Conservation (phyloP, 2,113 vertebrate genomes). For the Rhineura floridana region DNA sequence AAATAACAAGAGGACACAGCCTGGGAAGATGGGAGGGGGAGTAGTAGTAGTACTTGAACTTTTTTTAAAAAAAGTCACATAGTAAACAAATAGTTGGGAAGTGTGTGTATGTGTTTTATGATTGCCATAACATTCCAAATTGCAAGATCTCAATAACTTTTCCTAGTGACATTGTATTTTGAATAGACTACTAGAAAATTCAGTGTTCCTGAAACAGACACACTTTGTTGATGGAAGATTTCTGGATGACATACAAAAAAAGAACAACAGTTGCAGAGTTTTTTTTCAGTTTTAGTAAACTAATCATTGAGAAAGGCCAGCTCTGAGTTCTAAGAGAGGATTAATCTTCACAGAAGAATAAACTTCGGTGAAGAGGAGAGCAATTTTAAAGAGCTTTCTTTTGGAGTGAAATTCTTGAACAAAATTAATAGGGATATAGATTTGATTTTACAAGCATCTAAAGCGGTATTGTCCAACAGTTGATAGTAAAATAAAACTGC, state of each 20-base stretch:
- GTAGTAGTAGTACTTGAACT: neutral
- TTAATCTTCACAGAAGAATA: neutral
- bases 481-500: neutral
- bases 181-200: neutral
- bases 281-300: neutral
- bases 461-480: neutral
- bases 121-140: too few species aligned
- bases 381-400: constrained; percentile 5
- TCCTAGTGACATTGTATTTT: neutral
- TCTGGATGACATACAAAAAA: too few species aligned
- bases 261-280: neutral
- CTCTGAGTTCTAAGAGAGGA: neutral
- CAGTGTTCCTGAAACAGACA: neutral
- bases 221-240: neutral
- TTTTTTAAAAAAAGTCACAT: neutral
- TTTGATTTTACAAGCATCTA: neutral
- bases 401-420: neutral
- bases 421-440: neutral
- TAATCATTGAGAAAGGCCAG: neutral
- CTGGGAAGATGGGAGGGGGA: neutral
- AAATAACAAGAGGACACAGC: neutral
- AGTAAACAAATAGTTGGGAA: neutral
- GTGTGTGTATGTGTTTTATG: neutral
- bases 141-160: too few species aligned
- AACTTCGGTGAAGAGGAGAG: neutral